Evolutionary conservation across 2,797 vertebrate genomes (phyloP), one percentile per base, ranked within the genome.

Genomic region (Hippocampus kuda): DNA sequence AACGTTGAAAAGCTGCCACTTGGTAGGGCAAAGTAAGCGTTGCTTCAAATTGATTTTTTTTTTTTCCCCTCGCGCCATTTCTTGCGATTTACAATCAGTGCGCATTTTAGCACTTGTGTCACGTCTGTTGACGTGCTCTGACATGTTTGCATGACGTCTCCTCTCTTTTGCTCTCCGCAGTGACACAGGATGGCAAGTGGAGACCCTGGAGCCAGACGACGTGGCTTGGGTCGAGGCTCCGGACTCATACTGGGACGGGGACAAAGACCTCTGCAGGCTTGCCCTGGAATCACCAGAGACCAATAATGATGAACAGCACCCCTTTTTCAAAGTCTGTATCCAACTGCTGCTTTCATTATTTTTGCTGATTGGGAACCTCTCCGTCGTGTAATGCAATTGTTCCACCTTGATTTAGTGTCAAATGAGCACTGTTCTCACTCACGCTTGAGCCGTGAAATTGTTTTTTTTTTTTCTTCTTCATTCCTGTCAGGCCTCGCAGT

Each of bases 391-490:
- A 65, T 65, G 63, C 26, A 27, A 48, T 78, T 75, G 78, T 84
- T 76, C 20, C 72, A 75, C 72, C 41, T 61, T 80, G 82, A 86
- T 85, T 72, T 53, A 46, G 72, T 84, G 75, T 87, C 79, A 89
- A 87, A 88, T 85, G 76, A 85, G 72, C 69, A 44, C 71, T 83
- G 73, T 73, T 69, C 53, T 83, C 18, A 38, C 15, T 18, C 30
- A 38, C 77, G 75, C 82, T 76, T 64, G 59, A 60, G 65, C 77
- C 81, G 83, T 85, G 83, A 87, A 87, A 87, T 89, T 67, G 68
- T 74, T 81, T 84, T 34, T 34, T 34, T 34, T 6, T 6, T 34
- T 34, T 34, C 4, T 30, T 34, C 0, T 80, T 81, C 78, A 85
- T 84, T 86, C 80, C 75, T 69, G 69, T 79, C 66, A 57, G 72